Percentiles rank a stretch among this genome's conserved stretches.
Evolutionary conservation across 2,113 vertebrate species (phyloP).

Genomic region (Opisthocomus hoazin): DNA sequence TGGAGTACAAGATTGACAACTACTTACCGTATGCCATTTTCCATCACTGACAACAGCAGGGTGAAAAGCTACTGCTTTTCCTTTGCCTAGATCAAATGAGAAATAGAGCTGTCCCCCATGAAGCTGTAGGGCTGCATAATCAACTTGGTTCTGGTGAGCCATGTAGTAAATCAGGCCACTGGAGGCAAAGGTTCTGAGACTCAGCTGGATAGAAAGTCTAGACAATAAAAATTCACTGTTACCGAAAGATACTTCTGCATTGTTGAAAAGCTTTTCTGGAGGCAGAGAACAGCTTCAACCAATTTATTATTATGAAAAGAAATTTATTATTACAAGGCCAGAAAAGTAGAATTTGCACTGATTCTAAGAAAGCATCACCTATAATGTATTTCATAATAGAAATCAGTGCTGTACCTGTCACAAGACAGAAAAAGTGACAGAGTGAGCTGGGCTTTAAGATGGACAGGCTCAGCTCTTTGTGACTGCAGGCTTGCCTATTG

Average conservation of each 20-base stretch:
- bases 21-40: conserved; percentile 86
- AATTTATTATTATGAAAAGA: not conserved
- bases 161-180: conserved; percentile 84
- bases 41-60: conserved; percentile 78
- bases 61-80: conserved; percentile 76
- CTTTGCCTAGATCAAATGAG: conserved; percentile 88
- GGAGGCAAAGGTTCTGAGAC: conserved; percentile 78
- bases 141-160: conserved; percentile 84
- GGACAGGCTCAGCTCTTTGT: not conserved
- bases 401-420: not conserved
- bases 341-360: not conserved
- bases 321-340: not conserved
- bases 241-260: not conserved
- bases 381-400: not conserved
- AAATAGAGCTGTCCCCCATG: conserved; percentile 75
- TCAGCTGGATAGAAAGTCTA: conserved; percentile 83
- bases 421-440: not conserved
- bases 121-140: conserved; percentile 84
- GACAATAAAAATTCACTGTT: conserved; percentile 6
- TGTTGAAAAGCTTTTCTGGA: not conserved
- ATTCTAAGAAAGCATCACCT: not conserved
- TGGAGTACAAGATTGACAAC: not conserved
- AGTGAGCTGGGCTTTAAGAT: not conserved
- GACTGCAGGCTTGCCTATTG: not conserved
- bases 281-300: not conserved